These are phyloP conservation scores for Dendrocopos noguchii DNA, from an alignment of 2,113 vertebrate species.

Conservation along the genomic window DNA sequence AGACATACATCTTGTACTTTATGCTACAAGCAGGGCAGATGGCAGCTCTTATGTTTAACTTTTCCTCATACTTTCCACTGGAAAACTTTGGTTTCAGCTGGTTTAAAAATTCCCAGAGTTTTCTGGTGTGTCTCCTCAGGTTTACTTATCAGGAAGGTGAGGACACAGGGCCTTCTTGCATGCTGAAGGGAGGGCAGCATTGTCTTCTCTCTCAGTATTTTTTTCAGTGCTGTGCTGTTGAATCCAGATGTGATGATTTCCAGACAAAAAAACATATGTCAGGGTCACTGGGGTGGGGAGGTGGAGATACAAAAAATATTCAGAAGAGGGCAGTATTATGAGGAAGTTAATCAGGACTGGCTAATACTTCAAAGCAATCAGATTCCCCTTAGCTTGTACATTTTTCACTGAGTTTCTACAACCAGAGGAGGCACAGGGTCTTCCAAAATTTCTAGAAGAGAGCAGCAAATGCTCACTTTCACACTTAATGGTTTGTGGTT, in stretches of 20 bases:
- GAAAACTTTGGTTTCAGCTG: not conserved
- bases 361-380: not conserved
- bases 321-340: not conserved
- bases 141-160: not conserved
- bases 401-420: not conserved
- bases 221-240: not conserved
- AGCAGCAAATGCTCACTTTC: not conserved
- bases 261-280: not conserved
- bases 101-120: not conserved
- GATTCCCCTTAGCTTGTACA: not conserved
- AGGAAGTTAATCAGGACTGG: not conserved
- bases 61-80: not conserved
- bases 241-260: not conserved
- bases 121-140: not conserved
- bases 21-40: not conserved
- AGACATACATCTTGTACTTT: not conserved
- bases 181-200: accelerated
- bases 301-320: not conserved
- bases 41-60: not conserved
- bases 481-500: too few species aligned
- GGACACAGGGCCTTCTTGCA: not conserved
- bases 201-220: not conserved
- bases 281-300: not conserved
- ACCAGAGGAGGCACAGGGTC: accelerated
- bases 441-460: not conserved